Evolutionary conservation across 2,888 invertebrate genomes (phyloP), one percentile per base, ranked within the genome.

Genomic region (Drosophila lacicola): DNA sequence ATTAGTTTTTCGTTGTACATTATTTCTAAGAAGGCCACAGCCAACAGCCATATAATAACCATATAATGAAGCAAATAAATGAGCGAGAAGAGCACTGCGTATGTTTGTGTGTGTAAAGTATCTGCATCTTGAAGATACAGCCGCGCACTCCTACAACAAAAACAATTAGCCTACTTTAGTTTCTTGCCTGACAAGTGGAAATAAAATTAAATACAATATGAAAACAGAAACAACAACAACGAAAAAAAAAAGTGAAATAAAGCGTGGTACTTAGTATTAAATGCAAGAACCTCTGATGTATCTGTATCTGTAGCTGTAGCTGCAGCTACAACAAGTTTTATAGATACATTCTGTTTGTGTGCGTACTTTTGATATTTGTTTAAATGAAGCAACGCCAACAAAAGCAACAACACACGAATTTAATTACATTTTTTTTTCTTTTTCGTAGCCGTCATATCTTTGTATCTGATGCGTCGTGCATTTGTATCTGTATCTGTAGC

Each of bases 121-220:
- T 39, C 34, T 71, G 80, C 58, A 81, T 72, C 77, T 54, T 34
- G 13, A 58, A 77, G 69, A 79, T 69, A 85, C n/a, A 57, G 58
- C 54, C 25, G 39, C 54, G 66, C 49, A 60, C 80, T 69, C 74
- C 81, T 87, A 84, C 82, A 84, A 81, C 79, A 71, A 73, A 86
- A 83, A 87, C 85, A 89, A 84, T 84, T 84, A 89, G 84, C 89
- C 84, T 89, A 89, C 88, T 87, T 85, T 84, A 75, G 80, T 80
- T 88, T 85, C 78, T 70, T 88, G 88, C 81, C 88, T 88, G 87
- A 80, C 87, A 86, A 86, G 87, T 74, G 70, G 89, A 88, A 84
- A 88, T 84, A 88, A 88, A 86, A 84, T 86, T 88, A 84, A 84
- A 84, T 84, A 88, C 82, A 68, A 61, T 74, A 74, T 72, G 78